Evolutionary conservation across 1,140 invertebrate genomes (phyloP).

Genomic region (Lasaia peninsularis): DNA sequence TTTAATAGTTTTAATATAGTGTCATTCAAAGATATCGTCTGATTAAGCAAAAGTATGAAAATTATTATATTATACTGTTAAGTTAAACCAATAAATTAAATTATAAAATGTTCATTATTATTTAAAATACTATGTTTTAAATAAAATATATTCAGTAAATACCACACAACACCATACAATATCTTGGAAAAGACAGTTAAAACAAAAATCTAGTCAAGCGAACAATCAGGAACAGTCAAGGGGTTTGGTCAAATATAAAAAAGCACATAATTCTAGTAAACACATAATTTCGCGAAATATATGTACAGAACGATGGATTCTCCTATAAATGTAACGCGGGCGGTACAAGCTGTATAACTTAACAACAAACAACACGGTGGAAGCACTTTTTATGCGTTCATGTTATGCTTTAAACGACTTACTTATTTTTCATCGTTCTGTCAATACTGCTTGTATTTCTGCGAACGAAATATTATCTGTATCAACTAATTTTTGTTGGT

Average conservation of each 20-base stretch:
- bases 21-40: not conserved
- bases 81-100: too few species aligned
- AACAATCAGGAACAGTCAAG: not conserved
- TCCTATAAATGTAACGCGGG: slow-evolving; percentile 22
- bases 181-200: not conserved
- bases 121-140: too few species aligned
- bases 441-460: slow-evolving; percentile 52
- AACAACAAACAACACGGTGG: slow-evolving; percentile 15
- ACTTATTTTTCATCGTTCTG: slow-evolving; percentile 66
- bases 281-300: slow-evolving; percentile 13
- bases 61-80: not conserved
- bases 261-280: not conserved
- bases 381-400: slow-evolving; percentile 5
- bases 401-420: slow-evolving; percentile 39
- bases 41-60: not conserved
- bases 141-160: too few species aligned
- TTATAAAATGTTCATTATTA: too few species aligned
- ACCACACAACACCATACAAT: too few species aligned
- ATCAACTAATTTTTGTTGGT: slow-evolving; percentile 10
- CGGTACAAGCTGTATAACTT: slow-evolving; percentile 25
- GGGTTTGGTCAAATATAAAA: not conserved
- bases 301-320: slow-evolving; percentile 58
- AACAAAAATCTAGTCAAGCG: not conserved
- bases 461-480: slow-evolving; percentile 49
- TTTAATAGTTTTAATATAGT: not conserved